Conservation (phyloP, 2,797 vertebrate species). For the Phyllotis vaccarum region DNA sequence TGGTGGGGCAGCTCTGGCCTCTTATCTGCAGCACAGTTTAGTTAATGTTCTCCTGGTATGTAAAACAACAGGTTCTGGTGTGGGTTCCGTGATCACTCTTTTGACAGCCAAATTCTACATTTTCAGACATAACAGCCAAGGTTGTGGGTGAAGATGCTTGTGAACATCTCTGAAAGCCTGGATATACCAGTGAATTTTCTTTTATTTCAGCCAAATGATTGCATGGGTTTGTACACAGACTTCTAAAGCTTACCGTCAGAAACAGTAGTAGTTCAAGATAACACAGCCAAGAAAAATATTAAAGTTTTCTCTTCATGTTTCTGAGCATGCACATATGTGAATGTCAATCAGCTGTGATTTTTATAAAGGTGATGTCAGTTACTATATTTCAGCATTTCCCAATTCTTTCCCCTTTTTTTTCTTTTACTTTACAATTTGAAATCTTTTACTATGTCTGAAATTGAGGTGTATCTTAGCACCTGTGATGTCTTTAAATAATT, state of each 20-base stretch:
- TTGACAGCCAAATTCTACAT: not conserved
- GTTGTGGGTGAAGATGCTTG: conserved; percentile 58
- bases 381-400: conserved; percentile 6
- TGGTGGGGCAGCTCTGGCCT: not conserved
- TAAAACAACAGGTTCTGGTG: not conserved
- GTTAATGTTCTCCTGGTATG: not conserved
- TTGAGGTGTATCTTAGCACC: not conserved
- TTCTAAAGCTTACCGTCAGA: conserved; percentile 17
- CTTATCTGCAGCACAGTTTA: not conserved
- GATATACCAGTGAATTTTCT: conserved; percentile 29
- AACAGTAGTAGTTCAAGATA: not conserved
- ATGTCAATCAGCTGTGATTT: not conserved
- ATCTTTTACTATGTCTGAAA: not conserved
- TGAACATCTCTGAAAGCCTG: conserved; percentile 36
- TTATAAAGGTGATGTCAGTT: not conserved
- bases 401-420: not conserved
- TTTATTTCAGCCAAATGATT: conserved; percentile 35
- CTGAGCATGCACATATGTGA: not conserved
- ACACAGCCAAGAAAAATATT: conserved; percentile 22
- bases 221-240: not conserved
- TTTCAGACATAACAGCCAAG: conserved; percentile 42
- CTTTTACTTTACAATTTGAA: too few relatives aligned
- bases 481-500: conserved; percentile 48
- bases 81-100: not conserved
- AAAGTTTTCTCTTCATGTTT: conserved; percentile 49